These are phyloP conservation scores for Doryteuthis pealeii DNA, from an alignment of 1,140 invertebrate genomes.

Conservation along the genomic window DNA sequence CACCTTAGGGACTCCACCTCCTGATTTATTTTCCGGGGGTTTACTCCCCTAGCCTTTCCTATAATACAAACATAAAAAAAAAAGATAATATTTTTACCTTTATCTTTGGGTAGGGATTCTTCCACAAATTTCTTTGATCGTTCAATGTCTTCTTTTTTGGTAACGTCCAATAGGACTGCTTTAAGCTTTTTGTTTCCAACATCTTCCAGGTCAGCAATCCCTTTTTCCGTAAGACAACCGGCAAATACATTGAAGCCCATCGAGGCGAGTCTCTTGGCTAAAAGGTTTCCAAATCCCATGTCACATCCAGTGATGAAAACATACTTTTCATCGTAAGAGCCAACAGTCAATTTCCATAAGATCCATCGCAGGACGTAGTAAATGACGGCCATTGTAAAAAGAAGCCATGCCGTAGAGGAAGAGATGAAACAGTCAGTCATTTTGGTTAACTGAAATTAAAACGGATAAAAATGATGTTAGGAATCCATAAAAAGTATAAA, in stretches of 20 bases:
- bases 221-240: constrained; percentile 45
- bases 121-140: not conserved
- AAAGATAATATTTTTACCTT: not conserved
- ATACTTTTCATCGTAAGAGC: constrained; percentile 15
- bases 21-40: too few species aligned
- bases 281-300: constrained; percentile 59
- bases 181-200: constrained; percentile 20
- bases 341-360: not conserved
- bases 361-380: not conserved
- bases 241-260: constrained; percentile 61
- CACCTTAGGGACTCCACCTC: too few species aligned
- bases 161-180: constrained; percentile 31
- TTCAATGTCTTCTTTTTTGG: constrained; percentile 26
- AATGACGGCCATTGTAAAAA: too few species aligned
- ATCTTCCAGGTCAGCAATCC: constrained; percentile 22
- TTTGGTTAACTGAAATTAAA: too few species aligned
- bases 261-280: constrained; percentile 54
- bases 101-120: not conserved
- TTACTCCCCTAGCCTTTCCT: too few species aligned
- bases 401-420: too few species aligned
- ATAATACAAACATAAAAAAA: too few species aligned
- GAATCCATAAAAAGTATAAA: too few species aligned
- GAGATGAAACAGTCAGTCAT: too few species aligned
- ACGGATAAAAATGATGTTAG: too few species aligned
- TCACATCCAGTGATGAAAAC: constrained; percentile 62